These are phyloP conservation scores for Mylabris sibirica DNA, from an alignment of 2,888 invertebrate genomes.

Conservation along the genomic window DNA sequence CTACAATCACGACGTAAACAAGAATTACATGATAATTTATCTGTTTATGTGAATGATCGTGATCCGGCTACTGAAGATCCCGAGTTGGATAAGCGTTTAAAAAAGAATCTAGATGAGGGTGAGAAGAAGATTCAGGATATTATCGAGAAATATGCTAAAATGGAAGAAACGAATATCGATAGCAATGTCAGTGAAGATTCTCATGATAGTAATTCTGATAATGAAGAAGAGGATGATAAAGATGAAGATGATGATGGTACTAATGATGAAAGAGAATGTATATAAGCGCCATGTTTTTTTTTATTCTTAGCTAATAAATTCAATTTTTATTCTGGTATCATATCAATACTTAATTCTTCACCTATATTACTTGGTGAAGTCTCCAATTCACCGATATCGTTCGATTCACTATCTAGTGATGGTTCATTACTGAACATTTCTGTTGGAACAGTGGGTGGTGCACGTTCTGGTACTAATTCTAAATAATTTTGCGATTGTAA, in stretches of 20 bases:
- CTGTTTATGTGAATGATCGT: conserved; percentile 29
- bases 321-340: conserved; percentile 64
- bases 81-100: conserved; percentile 45
- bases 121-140: conserved; percentile 47
- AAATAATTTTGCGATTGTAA: conserved; percentile 84
- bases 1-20: conserved; percentile 51
- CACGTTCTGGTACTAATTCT: conserved; percentile 83
- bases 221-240: conserved; percentile 36
- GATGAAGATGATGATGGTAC: conserved; percentile 14
- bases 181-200: conserved; percentile 39
- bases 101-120: conserved; percentile 45
- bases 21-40: conserved; percentile 47
- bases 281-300: conserved; percentile 1
- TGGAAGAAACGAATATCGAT: conserved; percentile 42
- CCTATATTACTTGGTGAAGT: conserved; percentile 83
- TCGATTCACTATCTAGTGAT: conserved; percentile 85
- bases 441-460: conserved; percentile 88
- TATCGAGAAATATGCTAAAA: conserved; percentile 46
- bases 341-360: conserved; percentile 78
- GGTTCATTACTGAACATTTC: conserved; percentile 96
- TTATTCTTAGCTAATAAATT: neutral
- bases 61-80: conserved; percentile 53
- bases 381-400: conserved; percentile 78
- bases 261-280: neutral
- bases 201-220: conserved; percentile 39